phyloP scores from a whole-genome alignment of 2,797 vertebrate species.

The Tangara arthus region DNA sequence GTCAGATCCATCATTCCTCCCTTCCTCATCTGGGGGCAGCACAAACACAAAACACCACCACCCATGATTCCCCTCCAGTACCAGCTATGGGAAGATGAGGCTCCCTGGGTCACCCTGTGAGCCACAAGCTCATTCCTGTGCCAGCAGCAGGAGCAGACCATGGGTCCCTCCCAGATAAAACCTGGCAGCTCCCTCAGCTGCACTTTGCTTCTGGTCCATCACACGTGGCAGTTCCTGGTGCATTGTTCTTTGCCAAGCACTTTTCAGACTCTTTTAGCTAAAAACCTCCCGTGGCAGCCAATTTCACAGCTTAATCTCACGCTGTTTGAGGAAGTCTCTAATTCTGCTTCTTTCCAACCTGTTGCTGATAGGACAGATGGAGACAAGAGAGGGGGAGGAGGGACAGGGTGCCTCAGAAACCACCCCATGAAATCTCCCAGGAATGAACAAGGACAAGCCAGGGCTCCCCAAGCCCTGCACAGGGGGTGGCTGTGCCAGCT shows the following conservation, averaged over 20 bases:
- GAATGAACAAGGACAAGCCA: neutral
- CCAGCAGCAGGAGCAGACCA: neutral
- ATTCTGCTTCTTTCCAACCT: neutral
- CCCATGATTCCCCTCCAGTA: accelerated
- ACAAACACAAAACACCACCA: neutral
- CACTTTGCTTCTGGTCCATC: neutral
- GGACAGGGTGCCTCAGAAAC: neutral
- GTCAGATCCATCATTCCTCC: no score
- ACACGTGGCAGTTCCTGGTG: neutral
- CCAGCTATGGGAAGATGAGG: neutral
- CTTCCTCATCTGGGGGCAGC: no score
- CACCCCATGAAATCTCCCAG: neutral
- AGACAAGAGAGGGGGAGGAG: neutral
- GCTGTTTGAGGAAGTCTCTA: neutral
- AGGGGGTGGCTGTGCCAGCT: neutral
- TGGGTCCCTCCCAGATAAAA: neutral
- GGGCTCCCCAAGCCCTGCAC: neutral
- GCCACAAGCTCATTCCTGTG: neutral
- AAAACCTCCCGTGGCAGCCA: neutral
- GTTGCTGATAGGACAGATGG: neutral
- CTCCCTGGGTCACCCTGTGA: neutral
- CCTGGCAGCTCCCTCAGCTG: neutral
- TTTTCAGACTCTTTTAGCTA: neutral
- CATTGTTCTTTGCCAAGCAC: neutral
- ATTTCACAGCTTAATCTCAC: neutral